Evolutionary conservation across 2,797 vertebrate species (phyloP), one percentile per base, ranked within the genome.

Genomic region (Lepus townsendii): DNA sequence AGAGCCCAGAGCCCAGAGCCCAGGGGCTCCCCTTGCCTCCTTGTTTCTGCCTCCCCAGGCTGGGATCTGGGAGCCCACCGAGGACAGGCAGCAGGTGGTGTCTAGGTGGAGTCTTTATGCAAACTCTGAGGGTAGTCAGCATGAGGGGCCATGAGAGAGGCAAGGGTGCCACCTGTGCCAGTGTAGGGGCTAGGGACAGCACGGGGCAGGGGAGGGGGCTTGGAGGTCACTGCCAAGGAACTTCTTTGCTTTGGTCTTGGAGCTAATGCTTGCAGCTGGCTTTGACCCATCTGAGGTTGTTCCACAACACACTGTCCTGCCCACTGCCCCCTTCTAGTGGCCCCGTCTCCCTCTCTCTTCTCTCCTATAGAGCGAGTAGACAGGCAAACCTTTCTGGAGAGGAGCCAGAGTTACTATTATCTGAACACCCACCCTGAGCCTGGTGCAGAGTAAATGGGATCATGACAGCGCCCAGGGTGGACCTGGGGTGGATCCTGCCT

Each of bases 381-480:
- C 1, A 32, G 54, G 17, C 60, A 65, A 13, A 57, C 11, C 11
- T 5, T 68, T 78, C 80, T 68, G 65, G 69, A 11, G 22, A 72
- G 66, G 9, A 77, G 35, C 38, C 22, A 19, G 47, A 9, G 5
- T 57, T 30, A 26, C 10, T 30, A 27, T 12, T 24, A 54, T 71
- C 52, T 30, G 38, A 63, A 26, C 20, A 12, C 38, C 10, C 17
- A n/a, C 57, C 1, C 0, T 14, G 50, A 60, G 54, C 77, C 47
- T 65, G 88, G 76, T 42, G 38, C 38, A 30, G 3, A 19, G 26
- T 30, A 30, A 30, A 62, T 42, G 30, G 9, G 12, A 35, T 5
- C 3, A 3, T 1, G 2, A 3, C 1, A 20, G 73, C 0, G 4
- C 78, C 32, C n/a, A 2, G 30, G 0, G 4, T 47, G 62, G 78